Conservation (phyloP, 2,113 vertebrate species). For the Hippocampus comes region DNA sequence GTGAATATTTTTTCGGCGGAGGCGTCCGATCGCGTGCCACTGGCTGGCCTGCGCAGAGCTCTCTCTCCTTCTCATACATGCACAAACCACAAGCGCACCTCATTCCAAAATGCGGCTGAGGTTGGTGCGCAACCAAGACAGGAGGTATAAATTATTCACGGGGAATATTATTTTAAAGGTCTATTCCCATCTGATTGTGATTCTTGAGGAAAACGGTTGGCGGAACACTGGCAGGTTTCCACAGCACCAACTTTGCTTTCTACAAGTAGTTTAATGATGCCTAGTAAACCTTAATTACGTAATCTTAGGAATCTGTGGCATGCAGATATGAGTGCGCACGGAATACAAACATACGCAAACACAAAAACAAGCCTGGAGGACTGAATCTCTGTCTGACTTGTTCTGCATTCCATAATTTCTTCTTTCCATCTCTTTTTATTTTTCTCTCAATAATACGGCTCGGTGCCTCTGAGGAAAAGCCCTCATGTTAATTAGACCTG, state of each 20-base stretch:
- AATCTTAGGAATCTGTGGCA: slow-evolving; percentile 6
- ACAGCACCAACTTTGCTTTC: slow-evolving; percentile 10
- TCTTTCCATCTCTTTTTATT: slow-evolving; percentile 56
- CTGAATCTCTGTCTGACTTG: slow-evolving; percentile 42
- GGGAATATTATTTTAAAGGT: slow-evolving; percentile 66
- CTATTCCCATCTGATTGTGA: slow-evolving; percentile 53
- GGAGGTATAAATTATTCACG: slow-evolving; percentile 68
- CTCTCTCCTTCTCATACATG: slow-evolving; percentile 42
- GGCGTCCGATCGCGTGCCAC: slow-evolving; percentile 63
- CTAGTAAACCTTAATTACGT: slow-evolving; percentile 19
- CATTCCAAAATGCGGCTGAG: slow-evolving; percentile 54
- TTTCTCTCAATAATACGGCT: slow-evolving; percentile 58
- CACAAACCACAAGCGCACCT: slow-evolving; percentile 59
- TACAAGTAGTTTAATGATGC: slow-evolving; percentile 38
- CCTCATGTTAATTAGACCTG: slow-evolving; percentile 76
- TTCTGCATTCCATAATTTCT: slow-evolving; percentile 48
- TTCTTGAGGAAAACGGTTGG: slow-evolving; percentile 31
- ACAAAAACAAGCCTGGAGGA: slow-evolving; percentile 45
- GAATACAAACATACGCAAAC: slow-evolving; percentile 47
- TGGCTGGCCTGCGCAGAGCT: slow-evolving; percentile 34
- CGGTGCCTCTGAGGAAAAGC: slow-evolving; percentile 66
- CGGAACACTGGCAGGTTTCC: slow-evolving; percentile 26
- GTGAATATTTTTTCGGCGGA: slow-evolving; percentile 65
- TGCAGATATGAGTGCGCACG: slow-evolving; percentile 38
- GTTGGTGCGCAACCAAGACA: slow-evolving; percentile 45